Conservation (phyloP, 1,140 invertebrate genomes). For the Cydia strobilella region DNA sequence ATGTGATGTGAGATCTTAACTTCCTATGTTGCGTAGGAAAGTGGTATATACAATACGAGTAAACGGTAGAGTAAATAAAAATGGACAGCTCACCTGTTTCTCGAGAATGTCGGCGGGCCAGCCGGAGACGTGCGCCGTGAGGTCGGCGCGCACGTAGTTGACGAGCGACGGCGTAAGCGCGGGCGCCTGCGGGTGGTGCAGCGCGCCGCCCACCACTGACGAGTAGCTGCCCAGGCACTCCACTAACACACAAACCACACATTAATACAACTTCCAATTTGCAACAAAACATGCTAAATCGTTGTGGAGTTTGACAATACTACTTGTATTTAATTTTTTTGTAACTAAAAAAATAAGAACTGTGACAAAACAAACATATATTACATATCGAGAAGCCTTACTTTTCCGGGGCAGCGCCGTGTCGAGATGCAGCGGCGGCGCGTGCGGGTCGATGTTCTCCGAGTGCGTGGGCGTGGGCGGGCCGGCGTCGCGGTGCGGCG, state of each 20-base stretch:
- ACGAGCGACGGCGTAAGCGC: slow-evolving; percentile 93
- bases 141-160: slow-evolving; percentile 94
- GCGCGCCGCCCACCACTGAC: slow-evolving; percentile 65
- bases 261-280: not conserved
- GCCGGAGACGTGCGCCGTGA: slow-evolving; percentile 93
- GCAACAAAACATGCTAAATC: not conserved
- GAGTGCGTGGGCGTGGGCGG: slow-evolving; percentile 81
- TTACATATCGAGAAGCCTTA: slow-evolving; percentile 43
- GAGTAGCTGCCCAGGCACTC: slow-evolving; percentile 72
- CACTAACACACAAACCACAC: slow-evolving; percentile 49
- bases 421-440: slow-evolving; percentile 66
- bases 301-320: too few species aligned
- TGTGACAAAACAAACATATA: not conserved
- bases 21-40: too few species aligned
- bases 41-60: too few species aligned
- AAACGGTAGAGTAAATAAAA: too few species aligned
- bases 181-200: slow-evolving; percentile 74
- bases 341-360: too few species aligned
- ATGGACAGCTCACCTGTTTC: slow-evolving; percentile 87
- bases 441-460: slow-evolving; percentile 70
- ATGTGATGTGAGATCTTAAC: too few species aligned
- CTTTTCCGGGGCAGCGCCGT: slow-evolving; percentile 77
- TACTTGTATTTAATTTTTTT: too few species aligned
- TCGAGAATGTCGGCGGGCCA: slow-evolving; percentile 96
- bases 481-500: slow-evolving; percentile 72